Base-by-base conservation (phyloP, 2,888 invertebrate genomes). In the Silvanus unidentatus region DNA sequence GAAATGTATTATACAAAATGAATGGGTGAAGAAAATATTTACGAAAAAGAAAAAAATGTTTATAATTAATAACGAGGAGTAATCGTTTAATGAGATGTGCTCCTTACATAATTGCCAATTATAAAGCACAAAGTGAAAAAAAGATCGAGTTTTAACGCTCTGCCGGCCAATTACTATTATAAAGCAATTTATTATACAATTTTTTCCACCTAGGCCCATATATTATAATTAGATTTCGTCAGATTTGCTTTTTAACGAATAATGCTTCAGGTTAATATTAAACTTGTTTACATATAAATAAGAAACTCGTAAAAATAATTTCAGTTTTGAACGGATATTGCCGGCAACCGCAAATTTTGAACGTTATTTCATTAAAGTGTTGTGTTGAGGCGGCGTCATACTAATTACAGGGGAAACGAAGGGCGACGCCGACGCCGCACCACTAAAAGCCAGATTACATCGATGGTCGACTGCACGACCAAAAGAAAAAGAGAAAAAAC, bases 381-480 rank as follows among this genome's bases (percentile, higher is more conserved):
- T 45, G 43, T 48, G 37, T 12, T 22, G 45, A 27, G 38, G 38
- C 43, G 41, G 27, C 43, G 41, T 27, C 43, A 43, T 32, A 43
- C 47, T 52, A 52, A 52, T 52, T 52, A 49, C 40, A 38, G 22
- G 34, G 48, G 49, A 52, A 52, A 44, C 44, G 44, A 44, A 43
- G 40, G 44, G 16, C 52, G 52, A 39, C 52, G 48, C 52, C 45
- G 42, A 16, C 50, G 48, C 35, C 43, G 41, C 39, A 36, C 42
- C 27, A n/a, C 15, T 10, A 37, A 15, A 37, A 37, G 37, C 15
- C 34, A 43, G 34, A 45, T 39, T 40, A 40, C 41, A 15, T 29
- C 6, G 37, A 35, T 37, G 40, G 40, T 32, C 37, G 44, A 47
- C 38, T 47, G 29, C 34, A 30, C 3, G 16, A 16, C 35, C 35